Evolutionary conservation across 2,113 vertebrate species (phyloP).

Genomic region (Oxyura jamaicensis): DNA sequence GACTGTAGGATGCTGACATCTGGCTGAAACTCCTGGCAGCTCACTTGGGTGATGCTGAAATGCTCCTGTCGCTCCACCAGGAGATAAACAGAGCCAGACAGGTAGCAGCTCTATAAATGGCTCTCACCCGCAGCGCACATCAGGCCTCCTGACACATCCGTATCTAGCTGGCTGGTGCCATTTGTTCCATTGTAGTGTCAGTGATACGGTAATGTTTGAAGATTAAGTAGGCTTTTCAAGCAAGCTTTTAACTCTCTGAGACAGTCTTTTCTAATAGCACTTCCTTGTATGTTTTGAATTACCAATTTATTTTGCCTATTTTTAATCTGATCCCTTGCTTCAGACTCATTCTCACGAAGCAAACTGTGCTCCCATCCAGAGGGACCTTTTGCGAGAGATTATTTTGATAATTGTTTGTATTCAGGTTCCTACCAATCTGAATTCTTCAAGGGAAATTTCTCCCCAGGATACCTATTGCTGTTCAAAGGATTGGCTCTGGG

Average conservation of each 20-base stretch:
- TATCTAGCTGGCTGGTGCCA: background rate
- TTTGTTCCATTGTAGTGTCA: background rate
- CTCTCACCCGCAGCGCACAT: conserved; percentile 19
- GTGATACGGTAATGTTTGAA: conserved; percentile 19
- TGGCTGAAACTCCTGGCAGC: conserved; percentile 30
- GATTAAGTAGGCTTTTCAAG: conserved; percentile 32
- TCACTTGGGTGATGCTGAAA: background rate
- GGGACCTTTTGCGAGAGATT: background rate
- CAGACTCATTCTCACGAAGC: background rate
- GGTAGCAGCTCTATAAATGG: background rate
- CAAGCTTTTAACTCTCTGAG: conserved; percentile 7
- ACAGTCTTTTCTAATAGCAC: background rate
- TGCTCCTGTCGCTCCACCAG: background rate
- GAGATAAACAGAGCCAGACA: conserved; percentile 13
- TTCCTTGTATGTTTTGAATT: background rate
- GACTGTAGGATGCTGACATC: conserved; percentile 2
- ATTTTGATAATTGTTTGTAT: conserved; percentile 29
- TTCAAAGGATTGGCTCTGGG: background rate
- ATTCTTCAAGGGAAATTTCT: conserved; percentile 31
- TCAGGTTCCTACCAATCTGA: background rate
- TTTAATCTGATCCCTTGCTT: conserved; percentile 42
- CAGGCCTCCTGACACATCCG: conserved; percentile 16
- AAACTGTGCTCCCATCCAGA: background rate
- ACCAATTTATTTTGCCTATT: conserved; percentile 25
- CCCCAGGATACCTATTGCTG: background rate